Conservation (phyloP, 1,140 invertebrate genomes). For the Drosophila pallidifrons region DNA sequence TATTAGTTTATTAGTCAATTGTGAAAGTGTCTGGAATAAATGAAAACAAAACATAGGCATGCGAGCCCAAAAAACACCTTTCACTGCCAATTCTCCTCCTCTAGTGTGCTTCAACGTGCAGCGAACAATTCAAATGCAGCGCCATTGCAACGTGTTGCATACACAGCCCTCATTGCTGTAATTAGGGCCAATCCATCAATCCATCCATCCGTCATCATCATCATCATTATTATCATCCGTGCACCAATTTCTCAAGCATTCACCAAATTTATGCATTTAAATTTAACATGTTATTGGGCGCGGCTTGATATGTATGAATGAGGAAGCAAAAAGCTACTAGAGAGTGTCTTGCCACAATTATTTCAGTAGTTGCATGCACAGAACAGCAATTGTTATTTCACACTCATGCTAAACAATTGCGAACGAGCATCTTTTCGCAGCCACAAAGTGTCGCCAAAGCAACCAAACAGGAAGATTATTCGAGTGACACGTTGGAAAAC, state of each 20-base stretch:
- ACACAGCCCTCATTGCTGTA: constrained; percentile 32
- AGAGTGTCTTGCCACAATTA: constrained; percentile 13
- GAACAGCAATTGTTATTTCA: constrained; percentile 5
- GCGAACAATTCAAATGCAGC: constrained; percentile 5
- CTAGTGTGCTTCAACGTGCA: not conserved
- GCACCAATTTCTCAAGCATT: constrained; percentile 40
- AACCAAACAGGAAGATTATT: constrained; percentile 27
- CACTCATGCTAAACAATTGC: not conserved
- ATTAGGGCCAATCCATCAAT: constrained; percentile 41
- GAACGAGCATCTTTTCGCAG: not conserved
- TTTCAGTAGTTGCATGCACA: constrained; percentile 19
- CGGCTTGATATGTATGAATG: constrained; percentile 28
- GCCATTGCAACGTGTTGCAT: constrained; percentile 26
- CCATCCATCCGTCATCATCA: constrained; percentile 13
- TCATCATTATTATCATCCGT: constrained; percentile 17
- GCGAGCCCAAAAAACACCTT: constrained; percentile 17
- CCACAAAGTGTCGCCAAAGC: not conserved
- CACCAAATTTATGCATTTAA: constrained; percentile 28
- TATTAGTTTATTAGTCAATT: constrained; percentile 14
- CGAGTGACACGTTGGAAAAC: not conserved
- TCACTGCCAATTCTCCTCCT: constrained; percentile 26
- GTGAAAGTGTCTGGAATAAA: constrained; percentile 16
- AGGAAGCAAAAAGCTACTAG: constrained; percentile 28
- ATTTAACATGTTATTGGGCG: constrained; percentile 39
- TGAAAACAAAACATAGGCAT: not conserved